These are phyloP conservation scores for Elysia chlorotica DNA, from an alignment of 1,140 invertebrate genomes.

Conservation along the genomic window DNA sequence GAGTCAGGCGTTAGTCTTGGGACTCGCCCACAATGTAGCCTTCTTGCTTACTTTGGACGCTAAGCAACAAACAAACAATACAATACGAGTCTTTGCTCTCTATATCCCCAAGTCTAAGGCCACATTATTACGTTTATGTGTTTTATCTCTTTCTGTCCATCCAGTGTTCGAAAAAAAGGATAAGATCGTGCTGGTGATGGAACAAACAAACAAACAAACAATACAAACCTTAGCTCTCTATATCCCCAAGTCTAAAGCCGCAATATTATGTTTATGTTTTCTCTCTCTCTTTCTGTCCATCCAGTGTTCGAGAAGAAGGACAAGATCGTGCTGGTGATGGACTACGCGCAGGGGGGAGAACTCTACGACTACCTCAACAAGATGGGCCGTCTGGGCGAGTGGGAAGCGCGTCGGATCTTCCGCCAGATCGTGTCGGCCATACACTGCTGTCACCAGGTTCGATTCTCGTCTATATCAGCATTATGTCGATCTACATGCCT, in stretches of 20 bases:
- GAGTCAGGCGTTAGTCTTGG: too few relatives aligned
- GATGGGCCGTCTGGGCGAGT: slow-evolving; percentile 85
- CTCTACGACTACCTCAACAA: slow-evolving; percentile 97
- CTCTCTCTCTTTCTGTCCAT: neutral
- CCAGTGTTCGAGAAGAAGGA: slow-evolving; percentile 97
- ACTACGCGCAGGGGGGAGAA: slow-evolving; percentile 97
- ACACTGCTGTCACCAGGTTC: slow-evolving; percentile 96
- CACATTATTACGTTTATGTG: neutral
- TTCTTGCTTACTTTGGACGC: too few relatives aligned
- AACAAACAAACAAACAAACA: too few relatives aligned
- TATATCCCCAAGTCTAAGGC: neutral
- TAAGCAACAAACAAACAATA: too few relatives aligned
- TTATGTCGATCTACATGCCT: too few relatives aligned
- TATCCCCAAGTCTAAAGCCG: neutral
- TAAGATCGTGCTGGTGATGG: slow-evolving; percentile 99
- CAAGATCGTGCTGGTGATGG: slow-evolving; percentile 99
- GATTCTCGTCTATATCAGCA: too few relatives aligned
- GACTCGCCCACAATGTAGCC: too few relatives aligned
- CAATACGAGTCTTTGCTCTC: too few relatives aligned
- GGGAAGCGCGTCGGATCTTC: slow-evolving; percentile 94
- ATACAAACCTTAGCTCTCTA: neutral
- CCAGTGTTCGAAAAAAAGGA: slow-evolving; percentile 97
- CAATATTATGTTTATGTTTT: neutral
- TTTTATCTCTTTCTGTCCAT: neutral
- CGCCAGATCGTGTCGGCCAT: slow-evolving; percentile 96